phyloP scores from a whole-genome alignment of 35 echinoderm and acorn worm genomes.

The Stichopus chloronotus region DNA sequence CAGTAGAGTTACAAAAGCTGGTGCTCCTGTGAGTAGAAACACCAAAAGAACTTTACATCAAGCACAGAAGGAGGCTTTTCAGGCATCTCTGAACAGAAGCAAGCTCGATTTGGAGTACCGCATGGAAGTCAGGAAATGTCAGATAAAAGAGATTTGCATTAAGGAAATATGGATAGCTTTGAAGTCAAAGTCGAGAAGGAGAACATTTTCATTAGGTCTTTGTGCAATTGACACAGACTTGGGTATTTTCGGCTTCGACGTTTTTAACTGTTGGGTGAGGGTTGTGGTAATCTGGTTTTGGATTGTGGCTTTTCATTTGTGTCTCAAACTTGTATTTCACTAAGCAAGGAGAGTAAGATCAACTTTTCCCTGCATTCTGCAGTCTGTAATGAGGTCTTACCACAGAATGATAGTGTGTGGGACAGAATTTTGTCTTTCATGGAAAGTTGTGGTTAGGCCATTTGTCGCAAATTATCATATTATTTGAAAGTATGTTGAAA shows the following conservation, averaged over 20 bases:
- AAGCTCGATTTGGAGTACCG: neutral
- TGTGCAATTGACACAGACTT: slow-evolving; percentile 35
- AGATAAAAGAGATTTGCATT: neutral
- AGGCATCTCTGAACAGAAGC: neutral
- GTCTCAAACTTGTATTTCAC: neutral
- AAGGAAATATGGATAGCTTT: neutral
- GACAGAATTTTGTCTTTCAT: neutral
- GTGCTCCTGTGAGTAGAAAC: neutral
- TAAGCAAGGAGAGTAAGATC: neutral
- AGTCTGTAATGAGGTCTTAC: neutral
- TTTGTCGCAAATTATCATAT: neutral
- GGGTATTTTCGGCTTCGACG: neutral
- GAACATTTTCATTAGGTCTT: neutral
- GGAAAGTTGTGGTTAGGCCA: neutral
- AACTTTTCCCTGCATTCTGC: neutral
- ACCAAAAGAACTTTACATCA: neutral
- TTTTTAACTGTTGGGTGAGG: slow-evolving; percentile 19
- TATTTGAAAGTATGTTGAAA: neutral
- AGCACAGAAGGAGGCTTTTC: slow-evolving; percentile 2
- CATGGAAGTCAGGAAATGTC: slow-evolving; percentile 2
- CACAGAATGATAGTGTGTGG: neutral
- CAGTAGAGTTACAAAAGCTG: neutral
- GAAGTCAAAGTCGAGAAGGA: neutral
- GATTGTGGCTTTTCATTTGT: neutral
- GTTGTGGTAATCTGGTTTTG: neutral